These are phyloP conservation scores for Vidua macroura DNA, from an alignment of 2,113 vertebrate genomes.

Conservation along the genomic window DNA sequence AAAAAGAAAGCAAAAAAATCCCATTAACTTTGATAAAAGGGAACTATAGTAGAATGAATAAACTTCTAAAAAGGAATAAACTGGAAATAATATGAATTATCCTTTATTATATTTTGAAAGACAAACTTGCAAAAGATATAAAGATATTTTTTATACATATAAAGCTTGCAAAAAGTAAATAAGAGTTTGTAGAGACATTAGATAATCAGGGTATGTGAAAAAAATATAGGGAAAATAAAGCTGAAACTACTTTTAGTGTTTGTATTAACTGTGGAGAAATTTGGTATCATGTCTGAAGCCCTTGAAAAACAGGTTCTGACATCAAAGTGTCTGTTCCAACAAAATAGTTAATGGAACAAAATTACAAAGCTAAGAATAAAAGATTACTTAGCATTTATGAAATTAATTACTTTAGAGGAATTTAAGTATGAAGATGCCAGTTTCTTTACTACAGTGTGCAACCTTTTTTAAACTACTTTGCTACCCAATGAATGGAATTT, in stretches of 20 bases:
- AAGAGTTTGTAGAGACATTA: background rate
- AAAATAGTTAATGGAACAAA: background rate
- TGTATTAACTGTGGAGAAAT: background rate
- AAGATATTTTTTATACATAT: background rate
- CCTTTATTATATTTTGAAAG: background rate
- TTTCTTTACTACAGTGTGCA: background rate
- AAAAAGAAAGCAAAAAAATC: background rate
- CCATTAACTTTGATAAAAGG: background rate
- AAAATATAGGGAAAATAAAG: background rate
- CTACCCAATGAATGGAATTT: background rate
- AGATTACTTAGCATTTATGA: background rate
- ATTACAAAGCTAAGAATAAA: background rate
- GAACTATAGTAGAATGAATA: background rate
- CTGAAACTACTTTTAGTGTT: background rate
- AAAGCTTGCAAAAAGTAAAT: background rate
- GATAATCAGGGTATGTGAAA: background rate
- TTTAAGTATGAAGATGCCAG: background rate
- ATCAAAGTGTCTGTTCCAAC: background rate
- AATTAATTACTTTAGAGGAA: background rate
- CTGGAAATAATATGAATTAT: background rate
- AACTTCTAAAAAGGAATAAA: background rate
- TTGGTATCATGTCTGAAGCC: background rate
- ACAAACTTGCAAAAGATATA: background rate
- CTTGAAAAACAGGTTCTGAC: background rate
- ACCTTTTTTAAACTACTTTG: background rate